Evolutionary conservation across 2,113 vertebrate genomes (phyloP).

Genomic region (Hyla sarda): DNA sequence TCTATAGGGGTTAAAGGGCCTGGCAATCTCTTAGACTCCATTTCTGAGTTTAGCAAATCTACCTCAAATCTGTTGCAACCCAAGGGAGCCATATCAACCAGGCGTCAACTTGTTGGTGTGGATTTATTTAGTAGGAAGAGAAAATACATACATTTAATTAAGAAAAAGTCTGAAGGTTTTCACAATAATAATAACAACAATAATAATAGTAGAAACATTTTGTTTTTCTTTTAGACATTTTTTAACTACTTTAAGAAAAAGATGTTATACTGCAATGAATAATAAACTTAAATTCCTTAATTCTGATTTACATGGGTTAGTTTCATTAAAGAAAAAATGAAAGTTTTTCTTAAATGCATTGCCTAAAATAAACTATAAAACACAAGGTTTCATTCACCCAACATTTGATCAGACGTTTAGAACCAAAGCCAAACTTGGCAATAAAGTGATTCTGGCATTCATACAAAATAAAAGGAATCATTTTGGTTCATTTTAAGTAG

Average conservation of each 20-base stretch:
- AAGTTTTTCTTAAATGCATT: not conserved
- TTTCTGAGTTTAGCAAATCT: not conserved
- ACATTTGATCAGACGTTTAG: slow-evolving; percentile 24
- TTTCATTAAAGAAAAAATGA: not conserved
- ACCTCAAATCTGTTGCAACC: too few species aligned
- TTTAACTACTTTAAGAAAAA: not conserved
- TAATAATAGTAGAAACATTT: not conserved
- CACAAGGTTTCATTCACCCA: not conserved
- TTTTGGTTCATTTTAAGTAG: slow-evolving; percentile 19
- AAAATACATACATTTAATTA: too few species aligned
- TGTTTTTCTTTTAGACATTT: not conserved
- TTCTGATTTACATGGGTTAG: not conserved
- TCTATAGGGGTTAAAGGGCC: too few species aligned
- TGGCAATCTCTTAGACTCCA: not conserved
- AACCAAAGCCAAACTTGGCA: slow-evolving; percentile 30
- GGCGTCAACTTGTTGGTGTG: too few species aligned
- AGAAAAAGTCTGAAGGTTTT: not conserved
- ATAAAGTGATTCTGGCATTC: not conserved
- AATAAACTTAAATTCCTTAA: not conserved
- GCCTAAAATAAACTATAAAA: not conserved
- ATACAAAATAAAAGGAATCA: not conserved
- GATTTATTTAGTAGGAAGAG: too few species aligned
- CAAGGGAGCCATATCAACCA: too few species aligned
- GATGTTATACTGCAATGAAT: not conserved
- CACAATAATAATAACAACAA: not conserved